These are phyloP conservation scores for Archocentrus centrarchus DNA, from an alignment of 2,113 vertebrate species.

Conservation along the genomic window DNA sequence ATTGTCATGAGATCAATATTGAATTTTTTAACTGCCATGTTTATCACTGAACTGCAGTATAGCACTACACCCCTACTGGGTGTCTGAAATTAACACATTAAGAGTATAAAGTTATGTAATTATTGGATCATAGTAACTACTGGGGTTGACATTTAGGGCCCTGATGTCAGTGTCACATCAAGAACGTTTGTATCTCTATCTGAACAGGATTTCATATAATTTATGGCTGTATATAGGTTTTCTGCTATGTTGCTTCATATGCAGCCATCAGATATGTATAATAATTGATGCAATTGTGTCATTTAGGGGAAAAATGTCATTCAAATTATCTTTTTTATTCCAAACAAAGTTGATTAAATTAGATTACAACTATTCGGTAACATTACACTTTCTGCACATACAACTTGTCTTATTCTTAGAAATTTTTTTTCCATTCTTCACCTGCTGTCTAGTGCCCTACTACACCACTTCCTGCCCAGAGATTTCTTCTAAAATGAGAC, in stretches of 20 bases:
- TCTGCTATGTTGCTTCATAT: neutral
- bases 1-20: neutral
- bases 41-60: neutral
- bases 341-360: neutral
- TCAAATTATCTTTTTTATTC: neutral
- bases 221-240: neutral
- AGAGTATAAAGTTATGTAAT: neutral
- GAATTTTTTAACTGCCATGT: neutral
- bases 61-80: neutral
- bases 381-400: neutral
- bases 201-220: neutral
- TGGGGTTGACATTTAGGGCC: neutral
- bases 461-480: neutral
- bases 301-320: neutral
- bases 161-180: neutral
- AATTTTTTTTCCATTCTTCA: neutral
- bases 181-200: neutral
- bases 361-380: neutral
- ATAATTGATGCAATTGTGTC: neutral
- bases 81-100: neutral
- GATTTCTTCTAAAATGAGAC: neutral
- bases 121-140: neutral
- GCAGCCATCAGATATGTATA: neutral
- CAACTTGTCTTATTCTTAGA: neutral
- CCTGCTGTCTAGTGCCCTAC: neutral